Percentiles rank a stretch among this genome's conserved stretches.
phyloP scores from a whole-genome alignment of 2,888 invertebrate genomes.

The Thymelicus acteon region DNA sequence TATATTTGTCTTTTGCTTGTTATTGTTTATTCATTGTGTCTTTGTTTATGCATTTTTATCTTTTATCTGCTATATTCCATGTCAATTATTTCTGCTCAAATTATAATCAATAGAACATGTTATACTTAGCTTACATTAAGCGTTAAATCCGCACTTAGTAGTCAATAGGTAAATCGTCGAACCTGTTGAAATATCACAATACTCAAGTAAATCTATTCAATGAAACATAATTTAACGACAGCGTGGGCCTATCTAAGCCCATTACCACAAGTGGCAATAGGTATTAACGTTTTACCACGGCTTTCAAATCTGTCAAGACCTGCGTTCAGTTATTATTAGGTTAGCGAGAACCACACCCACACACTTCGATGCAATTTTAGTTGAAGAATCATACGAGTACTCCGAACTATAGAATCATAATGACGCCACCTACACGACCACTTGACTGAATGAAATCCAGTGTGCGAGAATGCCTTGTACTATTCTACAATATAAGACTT shows the following conservation, averaged over 20 bases:
- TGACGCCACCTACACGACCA: conserved; percentile 16
- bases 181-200: conserved; percentile 34
- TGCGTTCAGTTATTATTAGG: conserved; percentile 36
- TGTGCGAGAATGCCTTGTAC: conserved; percentile 9
- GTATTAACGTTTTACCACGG: conserved; percentile 37
- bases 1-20: background rate
- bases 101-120: background rate
- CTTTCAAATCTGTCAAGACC: conserved; percentile 36
- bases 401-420: conserved; percentile 10
- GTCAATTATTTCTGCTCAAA: background rate
- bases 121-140: background rate
- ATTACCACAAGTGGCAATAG: conserved; percentile 36
- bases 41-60: no score
- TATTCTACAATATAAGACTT: background rate
- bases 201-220: conserved; percentile 27
- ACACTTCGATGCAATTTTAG: conserved; percentile 15
- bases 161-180: conserved; percentile 15
- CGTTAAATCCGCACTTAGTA: background rate
- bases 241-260: conserved; percentile 37
- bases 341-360: conserved; percentile 30
- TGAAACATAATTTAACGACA: conserved; percentile 23
- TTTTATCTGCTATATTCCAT: no score
- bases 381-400: conserved; percentile 26
- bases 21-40: background rate
- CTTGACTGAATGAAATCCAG: conserved; percentile 22